Evolutionary conservation across 1,140 invertebrate genomes (phyloP).

Genomic region (Brachionus rubens): DNA sequence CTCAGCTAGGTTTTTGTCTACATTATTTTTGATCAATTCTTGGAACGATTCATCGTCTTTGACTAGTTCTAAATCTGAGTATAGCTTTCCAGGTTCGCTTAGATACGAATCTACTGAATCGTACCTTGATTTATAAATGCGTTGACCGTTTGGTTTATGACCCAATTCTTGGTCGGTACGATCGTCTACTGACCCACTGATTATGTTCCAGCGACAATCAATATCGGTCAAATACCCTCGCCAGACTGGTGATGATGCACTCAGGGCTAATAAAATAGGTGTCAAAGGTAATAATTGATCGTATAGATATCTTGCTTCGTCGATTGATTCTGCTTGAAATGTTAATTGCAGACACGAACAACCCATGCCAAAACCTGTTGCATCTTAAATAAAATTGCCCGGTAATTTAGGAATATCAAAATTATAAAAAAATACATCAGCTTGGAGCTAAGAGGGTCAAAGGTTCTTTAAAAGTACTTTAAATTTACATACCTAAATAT

Average conservation of each 20-base stretch:
- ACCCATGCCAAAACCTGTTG: conserved; percentile 99
- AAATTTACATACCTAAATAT: conserved; percentile 48
- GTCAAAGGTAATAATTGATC: conserved; percentile 94
- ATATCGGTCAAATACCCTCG: conserved; percentile 87
- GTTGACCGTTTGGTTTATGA: conserved; percentile 72
- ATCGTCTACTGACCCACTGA: conserved; percentile 89
- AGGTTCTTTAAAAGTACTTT: neutral
- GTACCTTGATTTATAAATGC: conserved; percentile 91
- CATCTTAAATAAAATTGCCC: too few species aligned
- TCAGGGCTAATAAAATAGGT: conserved; percentile 93
- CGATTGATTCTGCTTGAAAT: conserved; percentile 88
- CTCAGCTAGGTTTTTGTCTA: conserved; percentile 83
- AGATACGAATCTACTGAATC: conserved; percentile 96
- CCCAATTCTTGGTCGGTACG: conserved; percentile 89
- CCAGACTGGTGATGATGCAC: conserved; percentile 89
- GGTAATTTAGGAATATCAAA: too few species aligned
- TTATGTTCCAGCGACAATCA: conserved; percentile 95
- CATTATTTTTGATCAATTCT: conserved; percentile 76
- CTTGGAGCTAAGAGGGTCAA: conserved; percentile 65
- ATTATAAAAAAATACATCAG: conserved; percentile 67
- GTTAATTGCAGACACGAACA: conserved; percentile 89
- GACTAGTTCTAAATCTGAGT: conserved; percentile 84
- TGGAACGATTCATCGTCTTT: conserved; percentile 80
- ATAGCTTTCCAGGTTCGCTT: conserved; percentile 77
- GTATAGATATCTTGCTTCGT: conserved; percentile 88